Conservation (phyloP, 2,113 vertebrate species). For the Irena cyanogastra region DNA sequence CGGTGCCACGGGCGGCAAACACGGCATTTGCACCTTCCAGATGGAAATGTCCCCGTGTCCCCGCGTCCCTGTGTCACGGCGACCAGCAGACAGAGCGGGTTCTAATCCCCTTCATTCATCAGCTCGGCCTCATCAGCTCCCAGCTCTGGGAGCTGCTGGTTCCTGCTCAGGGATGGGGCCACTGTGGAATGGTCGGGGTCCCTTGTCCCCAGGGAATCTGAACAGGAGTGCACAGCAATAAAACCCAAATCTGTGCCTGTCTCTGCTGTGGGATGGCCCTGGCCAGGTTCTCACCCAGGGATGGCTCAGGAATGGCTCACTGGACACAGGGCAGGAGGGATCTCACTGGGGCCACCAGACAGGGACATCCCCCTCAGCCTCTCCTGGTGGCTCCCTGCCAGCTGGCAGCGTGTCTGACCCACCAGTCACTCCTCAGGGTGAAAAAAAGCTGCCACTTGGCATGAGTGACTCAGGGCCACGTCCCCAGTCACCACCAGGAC, state of each 20-base stretch:
- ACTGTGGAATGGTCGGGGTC: fast-evolving
- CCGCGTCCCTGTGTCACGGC: neutral
- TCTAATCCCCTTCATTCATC: neutral
- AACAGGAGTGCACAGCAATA: neutral
- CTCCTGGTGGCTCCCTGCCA: neutral
- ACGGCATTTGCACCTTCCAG: neutral
- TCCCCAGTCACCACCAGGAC: neutral
- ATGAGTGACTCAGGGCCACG: fast-evolving
- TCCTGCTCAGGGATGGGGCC: neutral
- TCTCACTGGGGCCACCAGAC: neutral
- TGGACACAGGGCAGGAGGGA: neutral
- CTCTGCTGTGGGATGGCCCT: neutral
- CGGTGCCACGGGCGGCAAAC: neutral
- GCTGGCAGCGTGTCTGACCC: neutral
- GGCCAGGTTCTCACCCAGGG: fast-evolving
- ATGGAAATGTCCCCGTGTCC: neutral
- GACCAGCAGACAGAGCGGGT: neutral
- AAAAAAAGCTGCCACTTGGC: neutral
- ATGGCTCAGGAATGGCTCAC: neutral
- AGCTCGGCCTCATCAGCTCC: neutral
- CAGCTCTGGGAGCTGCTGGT: neutral
- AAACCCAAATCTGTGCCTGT: fast-evolving
- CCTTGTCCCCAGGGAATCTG: neutral
- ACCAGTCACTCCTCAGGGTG: fast-evolving
- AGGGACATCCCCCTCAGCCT: neutral